Percentiles rank a stretch among this genome's conserved stretches.
Conservation (phyloP, 1,140 invertebrate genomes). For the Nasonia longicornis region DNA sequence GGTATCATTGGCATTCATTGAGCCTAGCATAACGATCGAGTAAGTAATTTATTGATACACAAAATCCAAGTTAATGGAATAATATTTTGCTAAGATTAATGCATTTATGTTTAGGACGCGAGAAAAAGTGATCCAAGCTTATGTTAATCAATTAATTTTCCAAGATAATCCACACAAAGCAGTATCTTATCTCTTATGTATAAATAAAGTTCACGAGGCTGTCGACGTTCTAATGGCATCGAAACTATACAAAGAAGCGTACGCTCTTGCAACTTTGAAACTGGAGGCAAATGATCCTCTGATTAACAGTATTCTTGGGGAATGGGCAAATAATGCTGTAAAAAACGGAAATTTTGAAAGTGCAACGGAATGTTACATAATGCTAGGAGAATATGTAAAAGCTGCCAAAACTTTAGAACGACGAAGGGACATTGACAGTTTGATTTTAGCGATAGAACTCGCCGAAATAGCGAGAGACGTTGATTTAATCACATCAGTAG, state of each 20-base stretch:
- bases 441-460: slow-evolving; percentile 58
- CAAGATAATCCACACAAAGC: slow-evolving; percentile 71
- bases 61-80: background rate
- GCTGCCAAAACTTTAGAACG: slow-evolving; percentile 58
- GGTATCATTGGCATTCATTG: slow-evolving; percentile 60
- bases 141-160: slow-evolving; percentile 73
- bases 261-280: slow-evolving; percentile 72
- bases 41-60: slow-evolving; percentile 19
- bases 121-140: slow-evolving; percentile 73
- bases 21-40: slow-evolving; percentile 33
- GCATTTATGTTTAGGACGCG: slow-evolving; percentile 57
- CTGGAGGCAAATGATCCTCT: slow-evolving; percentile 70
- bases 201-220: slow-evolving; percentile 74
- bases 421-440: slow-evolving; percentile 52
- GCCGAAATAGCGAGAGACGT: slow-evolving; percentile 55
- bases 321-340: slow-evolving; percentile 69
- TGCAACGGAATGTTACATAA: slow-evolving; percentile 73
- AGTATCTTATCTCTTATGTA: slow-evolving; percentile 72
- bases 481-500: slow-evolving; percentile 52
- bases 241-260: slow-evolving; percentile 74
- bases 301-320: slow-evolving; percentile 66
- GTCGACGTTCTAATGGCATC: slow-evolving; percentile 68
- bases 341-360: slow-evolving; percentile 70
- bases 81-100: background rate
- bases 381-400: slow-evolving; percentile 54